phyloP scores from a whole-genome alignment of 1,140 invertebrate genomes.

The Maniola jurtina region DNA sequence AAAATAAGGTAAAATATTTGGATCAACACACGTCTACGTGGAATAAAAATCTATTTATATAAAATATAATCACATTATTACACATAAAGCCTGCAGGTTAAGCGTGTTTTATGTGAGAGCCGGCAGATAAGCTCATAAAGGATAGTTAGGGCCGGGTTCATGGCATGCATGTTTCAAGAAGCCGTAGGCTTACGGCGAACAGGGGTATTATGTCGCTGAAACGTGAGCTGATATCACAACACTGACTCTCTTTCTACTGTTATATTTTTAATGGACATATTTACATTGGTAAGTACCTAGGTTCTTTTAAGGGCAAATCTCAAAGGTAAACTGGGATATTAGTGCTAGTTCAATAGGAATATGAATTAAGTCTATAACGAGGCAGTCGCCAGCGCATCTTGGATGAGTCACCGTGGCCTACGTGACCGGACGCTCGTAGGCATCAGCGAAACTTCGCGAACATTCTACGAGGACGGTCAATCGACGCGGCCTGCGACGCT shows the following conservation, averaged over 20 bases:
- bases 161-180: constrained; percentile 11
- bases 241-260: neutral
- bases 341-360: too few species aligned
- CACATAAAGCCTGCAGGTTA: neutral
- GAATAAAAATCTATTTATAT: neutral
- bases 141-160: constrained; percentile 9
- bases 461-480: too few species aligned
- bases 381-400: too few species aligned
- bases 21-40: neutral
- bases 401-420: too few species aligned
- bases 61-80: constrained; percentile 2
- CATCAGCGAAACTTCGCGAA: too few species aligned
- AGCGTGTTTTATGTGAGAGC: constrained; percentile 3
- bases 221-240: constrained; percentile 5
- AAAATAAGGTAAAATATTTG: too few species aligned
- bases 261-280: neutral
- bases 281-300: too few species aligned
- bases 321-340: too few species aligned
- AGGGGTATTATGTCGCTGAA: constrained; percentile 7
- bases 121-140: constrained; percentile 12
- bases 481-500: too few species aligned
- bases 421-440: too few species aligned
- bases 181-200: constrained; percentile 6
- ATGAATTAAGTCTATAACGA: too few species aligned
- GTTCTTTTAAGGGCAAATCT: too few species aligned